Percentiles rank a stretch among this genome's conserved stretches.
These are phyloP conservation scores for cattle (Bos taurus) DNA, from an alignment of 2,113 vertebrate genomes.

Conservation along the genomic window DNA sequence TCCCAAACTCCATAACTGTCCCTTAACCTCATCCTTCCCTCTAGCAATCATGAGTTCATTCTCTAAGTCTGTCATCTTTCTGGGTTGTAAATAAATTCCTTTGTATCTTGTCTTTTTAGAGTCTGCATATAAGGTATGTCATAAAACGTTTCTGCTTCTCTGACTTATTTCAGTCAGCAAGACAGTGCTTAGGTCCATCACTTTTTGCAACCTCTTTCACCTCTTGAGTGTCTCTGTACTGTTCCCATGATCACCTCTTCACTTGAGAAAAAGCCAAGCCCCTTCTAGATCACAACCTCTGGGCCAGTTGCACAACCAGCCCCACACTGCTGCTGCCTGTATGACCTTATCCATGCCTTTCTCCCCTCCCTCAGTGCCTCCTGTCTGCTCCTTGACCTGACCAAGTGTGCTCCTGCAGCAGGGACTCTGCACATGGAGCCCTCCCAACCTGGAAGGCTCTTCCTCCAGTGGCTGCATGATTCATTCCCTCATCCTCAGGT, in stretches of 20 bases:
- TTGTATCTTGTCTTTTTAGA: not conserved
- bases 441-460: not conserved
- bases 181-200: not conserved
- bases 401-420: not conserved
- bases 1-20: too few relatives aligned
- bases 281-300: not conserved
- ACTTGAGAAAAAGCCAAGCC: not conserved
- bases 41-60: not conserved
- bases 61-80: not conserved
- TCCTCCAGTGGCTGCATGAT: not conserved
- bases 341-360: not conserved
- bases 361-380: not conserved
- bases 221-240: not conserved
- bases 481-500: not conserved
- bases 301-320: accelerated
- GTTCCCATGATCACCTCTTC: too few relatives aligned
- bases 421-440: not conserved
- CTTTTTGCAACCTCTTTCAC: not conserved
- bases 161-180: not conserved
- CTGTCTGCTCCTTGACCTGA: not conserved
- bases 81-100: not conserved
- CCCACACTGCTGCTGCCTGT: too few relatives aligned
- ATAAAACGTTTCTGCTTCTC: not conserved
- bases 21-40: too few relatives aligned
- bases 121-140: not conserved